These are phyloP conservation scores for Syrmaticus mikado DNA, from an alignment of 2,113 vertebrate genomes.

Conservation along the genomic window DNA sequence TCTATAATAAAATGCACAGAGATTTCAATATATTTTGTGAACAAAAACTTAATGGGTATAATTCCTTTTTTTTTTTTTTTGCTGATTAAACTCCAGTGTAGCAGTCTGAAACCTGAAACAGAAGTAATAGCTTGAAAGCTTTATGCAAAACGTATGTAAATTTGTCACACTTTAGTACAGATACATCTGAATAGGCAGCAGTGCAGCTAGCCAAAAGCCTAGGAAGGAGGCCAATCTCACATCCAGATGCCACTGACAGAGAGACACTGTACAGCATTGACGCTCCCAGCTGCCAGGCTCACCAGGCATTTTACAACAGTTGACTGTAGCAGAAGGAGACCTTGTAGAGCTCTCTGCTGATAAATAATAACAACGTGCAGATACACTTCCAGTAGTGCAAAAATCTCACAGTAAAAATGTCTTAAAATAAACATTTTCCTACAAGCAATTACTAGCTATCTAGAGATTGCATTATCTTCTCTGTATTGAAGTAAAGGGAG, in stretches of 20 bases:
- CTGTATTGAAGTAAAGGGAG: not conserved
- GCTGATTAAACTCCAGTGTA: constrained; percentile 7
- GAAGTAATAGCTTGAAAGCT: constrained; percentile 57
- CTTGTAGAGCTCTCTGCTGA: constrained; percentile 50
- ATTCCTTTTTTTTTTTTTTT: not conserved
- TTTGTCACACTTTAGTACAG: constrained; percentile 65
- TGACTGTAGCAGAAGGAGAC: constrained; percentile 58
- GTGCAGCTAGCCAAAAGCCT: constrained; percentile 70
- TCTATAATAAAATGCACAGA: not conserved
- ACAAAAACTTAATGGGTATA: not conserved
- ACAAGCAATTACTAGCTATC: not conserved
- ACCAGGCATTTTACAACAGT: constrained; percentile 28
- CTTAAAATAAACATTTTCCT: not conserved
- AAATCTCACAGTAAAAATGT: not conserved
- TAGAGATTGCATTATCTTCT: not conserved
- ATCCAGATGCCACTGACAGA: constrained; percentile 77
- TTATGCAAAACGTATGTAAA: constrained; percentile 79
- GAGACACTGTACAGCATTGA: constrained; percentile 68
- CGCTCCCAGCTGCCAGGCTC: constrained; percentile 73
- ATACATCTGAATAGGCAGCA: constrained; percentile 75
- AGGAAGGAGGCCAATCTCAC: constrained; percentile 76
- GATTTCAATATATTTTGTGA: not conserved
- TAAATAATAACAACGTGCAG: not conserved
- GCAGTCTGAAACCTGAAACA: constrained; percentile 21
- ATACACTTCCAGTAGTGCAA: not conserved